Percentiles rank a stretch among this genome's conserved stretches.
Evolutionary conservation across 2,113 vertebrate genomes (phyloP).

Genomic region (Zapus hudsonius): DNA sequence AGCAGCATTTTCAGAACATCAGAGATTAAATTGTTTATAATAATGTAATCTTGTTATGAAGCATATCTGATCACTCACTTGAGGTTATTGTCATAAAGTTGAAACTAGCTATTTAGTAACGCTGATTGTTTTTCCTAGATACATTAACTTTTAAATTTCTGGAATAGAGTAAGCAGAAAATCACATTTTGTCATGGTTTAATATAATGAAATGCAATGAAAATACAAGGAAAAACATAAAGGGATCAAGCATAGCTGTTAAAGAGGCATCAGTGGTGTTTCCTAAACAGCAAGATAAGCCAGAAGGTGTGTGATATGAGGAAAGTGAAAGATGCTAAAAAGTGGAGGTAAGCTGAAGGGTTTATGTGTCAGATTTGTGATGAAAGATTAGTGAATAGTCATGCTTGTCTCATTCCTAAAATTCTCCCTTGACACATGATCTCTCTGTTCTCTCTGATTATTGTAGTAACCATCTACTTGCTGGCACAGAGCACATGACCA

Average conservation of each 20-base stretch:
- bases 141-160: background rate
- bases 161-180: background rate
- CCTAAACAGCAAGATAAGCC: too few species aligned
- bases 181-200: background rate
- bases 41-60: background rate
- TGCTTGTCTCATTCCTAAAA: background rate
- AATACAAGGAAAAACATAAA: background rate
- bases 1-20: background rate
- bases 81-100: background rate
- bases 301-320: background rate
- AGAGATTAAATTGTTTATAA: background rate
- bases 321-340: background rate
- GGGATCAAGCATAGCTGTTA: background rate
- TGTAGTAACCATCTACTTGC: too few species aligned
- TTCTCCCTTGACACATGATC: background rate
- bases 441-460: background rate
- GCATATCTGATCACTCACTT: background rate
- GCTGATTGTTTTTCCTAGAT: background rate
- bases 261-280: background rate
- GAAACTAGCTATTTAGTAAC: background rate
- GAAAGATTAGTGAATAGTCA: background rate
- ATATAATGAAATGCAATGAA: background rate
- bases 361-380: background rate
- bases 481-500: too few species aligned
- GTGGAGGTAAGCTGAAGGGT: background rate